Evolutionary conservation across 2,888 invertebrate genomes (phyloP), one percentile per base, ranked within the genome.

Genomic region (Aricia artaxerxes): DNA sequence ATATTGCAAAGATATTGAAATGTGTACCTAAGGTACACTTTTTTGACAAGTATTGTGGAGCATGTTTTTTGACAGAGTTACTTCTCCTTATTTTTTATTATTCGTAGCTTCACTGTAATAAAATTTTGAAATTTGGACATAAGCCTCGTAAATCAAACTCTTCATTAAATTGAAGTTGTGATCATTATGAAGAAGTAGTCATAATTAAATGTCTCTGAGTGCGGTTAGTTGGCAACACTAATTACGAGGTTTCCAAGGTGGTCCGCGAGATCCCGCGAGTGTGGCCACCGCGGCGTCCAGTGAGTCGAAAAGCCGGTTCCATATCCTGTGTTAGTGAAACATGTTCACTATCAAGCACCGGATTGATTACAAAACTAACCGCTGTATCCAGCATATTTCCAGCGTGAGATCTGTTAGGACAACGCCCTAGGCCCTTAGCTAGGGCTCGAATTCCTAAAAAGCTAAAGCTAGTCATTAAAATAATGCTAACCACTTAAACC

Each of bases 261-360:
- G 64, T 69, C 69, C 35, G 69, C 35, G 4, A 69, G 35, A 69
- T 31, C 57, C n/a, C 24, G 13, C 35, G 61, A 60, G 49, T 53
- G 73, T 76, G 35, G 76, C 57, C 60, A 76, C 78, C 78, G 49
- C 16, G 49, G 73, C 38, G 80, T 84, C 84, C 76, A 57, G 76
- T 53, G 76, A 76, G 76, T 85, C 85, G 85, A 77, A 78, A 78
- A 84, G 81, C 85, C 84, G 83, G 85, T 85, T 85, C 80, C 78
- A 81, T 83, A 83, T 85, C 84, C 84, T 83, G 84, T 80, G 81
- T 69, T 49, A 64, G 72, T 78, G 64, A 57, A 76, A 76, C 76
- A 76, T 57, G 76, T 76, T 76, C 35, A 76, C 53, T n/a, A 76
- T 75, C 75, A 73, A 49, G 73, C 73, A 31, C 49, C 75, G 49